Evolutionary conservation across 2,797 vertebrate genomes (phyloP).

Genomic region (Momotus momota): DNA sequence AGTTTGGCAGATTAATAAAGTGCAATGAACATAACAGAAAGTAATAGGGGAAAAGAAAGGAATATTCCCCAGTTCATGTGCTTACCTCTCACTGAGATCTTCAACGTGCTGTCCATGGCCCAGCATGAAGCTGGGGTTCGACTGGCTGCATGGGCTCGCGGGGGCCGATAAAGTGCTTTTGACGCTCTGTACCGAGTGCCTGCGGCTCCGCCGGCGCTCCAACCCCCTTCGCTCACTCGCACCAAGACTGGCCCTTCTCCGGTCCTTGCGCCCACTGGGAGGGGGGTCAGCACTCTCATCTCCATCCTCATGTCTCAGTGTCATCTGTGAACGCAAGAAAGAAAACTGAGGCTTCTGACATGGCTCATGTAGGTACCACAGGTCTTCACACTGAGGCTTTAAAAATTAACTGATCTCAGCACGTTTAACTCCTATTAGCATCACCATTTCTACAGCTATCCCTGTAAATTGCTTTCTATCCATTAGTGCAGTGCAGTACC

Average conservation of each 20-base stretch:
- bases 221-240: slow-evolving; percentile 84
- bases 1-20: neutral
- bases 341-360: neutral
- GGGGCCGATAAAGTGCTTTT: slow-evolving; percentile 87
- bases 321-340: slow-evolving; percentile 77
- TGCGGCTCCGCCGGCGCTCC: slow-evolving; percentile 91
- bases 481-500: neutral
- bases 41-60: neutral
- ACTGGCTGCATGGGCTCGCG: slow-evolving; percentile 82
- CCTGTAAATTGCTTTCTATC: neutral
- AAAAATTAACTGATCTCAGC: neutral
- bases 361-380: neutral
- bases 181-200: slow-evolving; percentile 89
- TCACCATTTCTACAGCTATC: neutral
- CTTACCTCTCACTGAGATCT: slow-evolving; percentile 91
- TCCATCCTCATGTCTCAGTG: slow-evolving; percentile 89
- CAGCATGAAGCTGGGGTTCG: slow-evolving; percentile 71
- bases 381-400: neutral
- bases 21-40: neutral
- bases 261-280: slow-evolving; percentile 84
- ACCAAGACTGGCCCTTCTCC: slow-evolving; percentile 88
- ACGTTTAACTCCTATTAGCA: neutral
- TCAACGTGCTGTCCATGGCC: slow-evolving; percentile 79
- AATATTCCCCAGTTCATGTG: neutral
- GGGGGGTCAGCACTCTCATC: slow-evolving; percentile 85